Evolutionary conservation across 1,140 invertebrate genomes (phyloP), one percentile per base, ranked within the genome.

Genomic region (honey bee (Apis mellifera)): DNA sequence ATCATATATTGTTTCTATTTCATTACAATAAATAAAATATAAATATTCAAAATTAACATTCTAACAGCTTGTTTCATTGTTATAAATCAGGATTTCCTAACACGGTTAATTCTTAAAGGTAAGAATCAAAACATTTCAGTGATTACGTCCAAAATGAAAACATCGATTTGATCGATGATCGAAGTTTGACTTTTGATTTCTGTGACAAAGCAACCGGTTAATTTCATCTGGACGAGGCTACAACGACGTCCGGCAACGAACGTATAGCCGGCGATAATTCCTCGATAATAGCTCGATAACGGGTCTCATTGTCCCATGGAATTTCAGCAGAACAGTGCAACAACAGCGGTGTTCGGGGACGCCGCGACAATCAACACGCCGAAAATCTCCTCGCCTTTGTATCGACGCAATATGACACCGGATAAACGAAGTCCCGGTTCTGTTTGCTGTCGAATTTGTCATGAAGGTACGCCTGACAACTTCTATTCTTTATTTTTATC

Each of bases 371-470:
- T 21, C 42, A 17, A 79, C 26, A 57, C 77, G 26, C 23, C 54
- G 12, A 82, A 64, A 17, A 59, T 60, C 54, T 17, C 64, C 17
- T 70, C 55, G 23, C 4, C 65, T 32, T 19, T 54, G 9, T 69
- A 68, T 12, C 9, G 70, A 54, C 54, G 77, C 66, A 84, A 68
- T 60, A 88, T 86, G 86, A 86, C 78, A 54, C 48, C 77, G 15
- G 82, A 85, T 5, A 86, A 89, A 73, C 75, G 19, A 57, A 86
- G 70, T 59, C 55, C 81, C 50, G 54, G 60, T 0, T 75, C 86
- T 11, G 32, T 85, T 13, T 54, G 74, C 3, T 91, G 90, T 73
- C 78, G 91, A 57, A 92, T 92, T 70, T 92, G 91, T 81, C 90
- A 90, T 83, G 91, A 92, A 89, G 91, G 91, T 92, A 55, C 17